Conservation (phyloP, 2,888 invertebrate genomes). For the Lydus trimaculatus region DNA sequence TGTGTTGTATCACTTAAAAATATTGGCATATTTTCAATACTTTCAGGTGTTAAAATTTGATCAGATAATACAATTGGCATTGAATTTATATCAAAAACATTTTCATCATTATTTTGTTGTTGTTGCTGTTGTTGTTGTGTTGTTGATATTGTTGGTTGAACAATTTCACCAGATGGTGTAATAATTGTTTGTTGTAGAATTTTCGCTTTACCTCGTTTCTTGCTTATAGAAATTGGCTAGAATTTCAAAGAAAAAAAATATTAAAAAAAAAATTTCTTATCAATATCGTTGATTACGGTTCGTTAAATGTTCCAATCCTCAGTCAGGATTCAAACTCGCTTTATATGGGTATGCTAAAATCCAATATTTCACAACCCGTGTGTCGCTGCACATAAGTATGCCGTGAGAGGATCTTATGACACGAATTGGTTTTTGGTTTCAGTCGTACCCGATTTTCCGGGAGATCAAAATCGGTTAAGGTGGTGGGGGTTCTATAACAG, state of each 20-base stretch:
- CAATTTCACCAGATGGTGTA: constrained; percentile 55
- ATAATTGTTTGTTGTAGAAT: constrained; percentile 60
- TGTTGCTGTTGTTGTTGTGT: neutral
- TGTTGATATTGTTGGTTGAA: constrained; percentile 42
- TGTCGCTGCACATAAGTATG: too few species aligned
- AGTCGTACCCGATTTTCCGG: too few species aligned
- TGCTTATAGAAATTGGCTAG: constrained; percentile 15
- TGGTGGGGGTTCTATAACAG: too few species aligned
- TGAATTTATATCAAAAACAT: constrained; percentile 74
- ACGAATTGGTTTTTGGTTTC: too few species aligned
- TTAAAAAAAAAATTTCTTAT: neutral
- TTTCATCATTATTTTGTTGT: constrained; percentile 58
- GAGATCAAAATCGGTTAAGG: too few species aligned
- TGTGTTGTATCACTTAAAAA: constrained; percentile 58
- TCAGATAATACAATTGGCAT: constrained; percentile 80
- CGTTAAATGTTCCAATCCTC: too few species aligned
- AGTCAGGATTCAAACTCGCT: too few species aligned
- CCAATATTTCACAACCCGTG: too few species aligned
- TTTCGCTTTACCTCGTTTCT: constrained; percentile 52
- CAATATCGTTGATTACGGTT: too few species aligned
- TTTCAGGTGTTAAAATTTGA: constrained; percentile 72
- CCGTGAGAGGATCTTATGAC: too few species aligned
- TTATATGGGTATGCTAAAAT: too few species aligned
- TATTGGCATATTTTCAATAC: constrained; percentile 73
- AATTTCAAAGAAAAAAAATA: neutral